phyloP scores from a whole-genome alignment of 2,888 invertebrate genomes.

The Dryomyza anilis region DNA sequence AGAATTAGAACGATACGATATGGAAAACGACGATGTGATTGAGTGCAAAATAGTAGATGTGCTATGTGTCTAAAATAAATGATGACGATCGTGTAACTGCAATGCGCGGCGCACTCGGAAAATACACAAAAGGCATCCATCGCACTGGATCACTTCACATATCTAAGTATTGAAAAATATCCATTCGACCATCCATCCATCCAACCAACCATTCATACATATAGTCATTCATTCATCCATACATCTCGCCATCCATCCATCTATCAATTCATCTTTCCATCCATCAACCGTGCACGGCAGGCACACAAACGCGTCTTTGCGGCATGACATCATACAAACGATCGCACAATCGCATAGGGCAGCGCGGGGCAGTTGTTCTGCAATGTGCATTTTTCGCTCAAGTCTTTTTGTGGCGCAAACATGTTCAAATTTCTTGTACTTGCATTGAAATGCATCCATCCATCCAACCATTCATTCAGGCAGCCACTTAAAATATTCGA shows the following conservation, averaged over 20 bases:
- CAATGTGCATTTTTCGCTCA: neutral
- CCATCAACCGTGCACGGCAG: neutral
- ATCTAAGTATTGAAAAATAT: too few relatives aligned
- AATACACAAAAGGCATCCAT: too few relatives aligned
- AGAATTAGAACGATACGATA: neutral
- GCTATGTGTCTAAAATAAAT: slow-evolving; percentile 15
- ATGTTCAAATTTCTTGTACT: neutral
- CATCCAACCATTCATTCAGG: neutral
- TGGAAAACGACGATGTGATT: neutral
- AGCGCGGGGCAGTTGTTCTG: too few relatives aligned
- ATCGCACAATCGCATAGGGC: too few relatives aligned
- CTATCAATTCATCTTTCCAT: neutral
- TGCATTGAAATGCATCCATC: neutral
- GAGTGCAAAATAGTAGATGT: slow-evolving; percentile 5
- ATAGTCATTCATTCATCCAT: neutral
- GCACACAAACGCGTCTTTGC: neutral
- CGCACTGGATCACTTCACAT: too few relatives aligned
- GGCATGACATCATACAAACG: slow-evolving; percentile 21
- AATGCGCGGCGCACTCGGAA: too few relatives aligned
- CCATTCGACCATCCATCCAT: too few relatives aligned
- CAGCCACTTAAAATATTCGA: slow-evolving; percentile 12
- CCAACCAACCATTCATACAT: neutral
- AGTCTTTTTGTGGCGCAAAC: neutral
- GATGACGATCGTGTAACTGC: too few relatives aligned
- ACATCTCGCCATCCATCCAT: neutral